These are phyloP conservation scores for Dastarcus helophoroides DNA, from an alignment of 2,888 invertebrate genomes.

Conservation along the genomic window DNA sequence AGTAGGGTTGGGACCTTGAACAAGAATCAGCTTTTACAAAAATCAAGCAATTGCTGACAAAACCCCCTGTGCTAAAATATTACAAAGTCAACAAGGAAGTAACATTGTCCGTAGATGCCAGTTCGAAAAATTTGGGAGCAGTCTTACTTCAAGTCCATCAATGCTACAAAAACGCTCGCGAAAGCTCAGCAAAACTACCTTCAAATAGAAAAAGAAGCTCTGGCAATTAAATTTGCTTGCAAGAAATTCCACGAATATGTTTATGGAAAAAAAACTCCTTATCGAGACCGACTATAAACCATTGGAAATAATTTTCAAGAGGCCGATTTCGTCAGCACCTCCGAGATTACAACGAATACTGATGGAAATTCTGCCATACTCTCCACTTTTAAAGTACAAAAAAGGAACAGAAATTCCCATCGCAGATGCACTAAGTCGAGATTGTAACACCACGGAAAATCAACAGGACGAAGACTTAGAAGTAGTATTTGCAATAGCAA, in stretches of 20 bases:
- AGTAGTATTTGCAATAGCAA: neutral
- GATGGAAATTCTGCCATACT: constrained; percentile 4
- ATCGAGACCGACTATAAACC: too few species aligned
- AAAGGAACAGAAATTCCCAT: too few species aligned
- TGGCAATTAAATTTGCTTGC: constrained; percentile 5
- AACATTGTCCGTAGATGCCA: neutral
- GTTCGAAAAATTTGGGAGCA: neutral
- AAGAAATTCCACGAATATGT: too few species aligned
- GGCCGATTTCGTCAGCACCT: constrained; percentile 2
- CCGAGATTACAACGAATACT: constrained; percentile 4
- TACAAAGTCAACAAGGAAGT: neutral
- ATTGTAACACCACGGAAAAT: neutral
- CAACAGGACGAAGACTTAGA: neutral
- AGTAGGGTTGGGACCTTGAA: neutral
- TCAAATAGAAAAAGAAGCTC: constrained; percentile 7
- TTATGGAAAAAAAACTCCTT: too few species aligned
- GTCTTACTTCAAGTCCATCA: constrained; percentile 2
- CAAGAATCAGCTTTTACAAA: constrained; percentile 7
- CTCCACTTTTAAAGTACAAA: too few species aligned
- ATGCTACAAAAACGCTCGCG: constrained; percentile 5
- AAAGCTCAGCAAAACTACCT: constrained; percentile 6
- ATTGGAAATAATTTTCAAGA: constrained; percentile 4
- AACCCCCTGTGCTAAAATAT: neutral
- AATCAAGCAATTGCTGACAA: constrained; percentile 3
- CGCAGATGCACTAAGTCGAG: constrained; percentile 2